Base-by-base conservation (phyloP, 2,888 invertebrate species). In the Phaedon cochleariae region DNA sequence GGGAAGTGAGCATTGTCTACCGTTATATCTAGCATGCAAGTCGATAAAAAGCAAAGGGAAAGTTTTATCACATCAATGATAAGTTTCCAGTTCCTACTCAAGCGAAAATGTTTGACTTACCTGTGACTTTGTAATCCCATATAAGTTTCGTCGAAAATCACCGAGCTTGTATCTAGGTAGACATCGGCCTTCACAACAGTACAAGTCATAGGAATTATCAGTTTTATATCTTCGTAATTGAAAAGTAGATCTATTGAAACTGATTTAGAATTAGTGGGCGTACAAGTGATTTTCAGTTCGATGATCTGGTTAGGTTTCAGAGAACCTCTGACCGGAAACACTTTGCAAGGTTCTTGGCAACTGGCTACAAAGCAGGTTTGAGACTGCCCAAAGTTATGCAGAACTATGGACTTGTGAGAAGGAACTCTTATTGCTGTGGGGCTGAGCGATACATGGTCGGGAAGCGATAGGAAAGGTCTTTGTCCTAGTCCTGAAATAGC, bases 101-200 rank as follows among this genome's bases (percentile, higher is more conserved):
- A n/a, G n/a, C n/a, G n/a, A n/a, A 26, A 3, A 7, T 26, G 4
- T 5, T 26, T 26, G 2, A 34, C 34, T 15, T 22, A 45, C 46
- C 29, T 57, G 22, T 41, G n/a, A 9, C 85, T 84, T 53, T 85
- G 84, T 80, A 90, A 82, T 3, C 87, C 87, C 60, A 89, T 85
- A 72, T 84, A 90, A 0, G 89, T 89, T 51, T 88, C 86, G 2
- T 84, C 81, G 73, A 90, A 87, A 67, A 84, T 75, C 1, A 90
- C 78, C 0, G 82, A 81, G 45, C 84, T 78, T 62, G 85, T 85
- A 61, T 88, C 86, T 12, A 90, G 73, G 59, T 82, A 80, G 52
- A 90, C 80, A 26, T 80, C 82, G 1, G 86, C 86, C 49, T 84
- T 83, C 34, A 85, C 79, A 0, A 87, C 85, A 3, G 82, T 79